These are phyloP conservation scores for Idris sp. DNA, from an alignment of 1,140 invertebrate species.

Conservation along the genomic window DNA sequence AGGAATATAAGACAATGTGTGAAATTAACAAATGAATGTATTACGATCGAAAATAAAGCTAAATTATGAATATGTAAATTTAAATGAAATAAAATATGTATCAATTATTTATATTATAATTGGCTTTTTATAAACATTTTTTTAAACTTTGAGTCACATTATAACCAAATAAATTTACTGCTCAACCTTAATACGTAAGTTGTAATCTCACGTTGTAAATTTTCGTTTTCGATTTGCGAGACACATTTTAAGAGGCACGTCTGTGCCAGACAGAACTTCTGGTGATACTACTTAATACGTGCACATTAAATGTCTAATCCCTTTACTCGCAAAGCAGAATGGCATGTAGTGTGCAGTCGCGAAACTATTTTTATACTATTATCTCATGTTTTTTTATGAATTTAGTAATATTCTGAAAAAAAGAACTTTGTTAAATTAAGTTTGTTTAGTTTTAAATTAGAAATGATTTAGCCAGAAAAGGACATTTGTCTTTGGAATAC, in stretches of 20 bases:
- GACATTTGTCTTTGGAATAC: too few species aligned
- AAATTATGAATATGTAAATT: too few species aligned
- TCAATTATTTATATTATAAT: too few species aligned
- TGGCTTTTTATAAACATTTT: too few species aligned
- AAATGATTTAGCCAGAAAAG: too few species aligned
- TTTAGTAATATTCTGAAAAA: slow-evolving; percentile 6
- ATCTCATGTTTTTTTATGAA: slow-evolving; percentile 10
- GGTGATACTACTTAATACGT: slow-evolving; percentile 27
- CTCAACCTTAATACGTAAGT: too few species aligned
- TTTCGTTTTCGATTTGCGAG: background rate
- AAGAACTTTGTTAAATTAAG: too few species aligned
- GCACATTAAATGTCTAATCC: slow-evolving; percentile 19
- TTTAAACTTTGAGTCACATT: background rate
- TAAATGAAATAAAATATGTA: too few species aligned
- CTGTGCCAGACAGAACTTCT: slow-evolving; percentile 30
- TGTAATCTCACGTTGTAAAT: background rate
- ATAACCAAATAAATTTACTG: background rate
- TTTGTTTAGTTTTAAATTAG: too few species aligned
- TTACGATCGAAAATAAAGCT: background rate
- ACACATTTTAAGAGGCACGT: slow-evolving; percentile 1
- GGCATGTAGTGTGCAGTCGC: background rate
- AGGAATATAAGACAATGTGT: background rate
- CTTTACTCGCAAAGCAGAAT: slow-evolving; percentile 7
- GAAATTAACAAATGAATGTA: background rate
- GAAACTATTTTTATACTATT: slow-evolving; percentile 14